These are phyloP conservation scores for Melanaphis sacchari DNA, from an alignment of 1,140 invertebrate genomes.

Conservation along the genomic window DNA sequence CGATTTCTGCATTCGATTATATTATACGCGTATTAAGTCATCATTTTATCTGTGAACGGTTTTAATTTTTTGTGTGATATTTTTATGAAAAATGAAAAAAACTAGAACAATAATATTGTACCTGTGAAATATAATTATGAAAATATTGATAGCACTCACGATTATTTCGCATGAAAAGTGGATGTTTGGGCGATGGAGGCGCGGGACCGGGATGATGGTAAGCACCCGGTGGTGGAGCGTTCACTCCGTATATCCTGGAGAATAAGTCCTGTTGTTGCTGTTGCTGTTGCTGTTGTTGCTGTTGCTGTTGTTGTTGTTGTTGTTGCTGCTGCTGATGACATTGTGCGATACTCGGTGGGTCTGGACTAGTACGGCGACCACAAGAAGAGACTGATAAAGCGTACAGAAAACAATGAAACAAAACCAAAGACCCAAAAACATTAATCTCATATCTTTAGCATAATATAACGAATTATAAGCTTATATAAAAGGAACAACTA, in stretches of 20 bases:
- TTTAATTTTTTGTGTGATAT: background rate
- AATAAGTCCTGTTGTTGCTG: slow-evolving; percentile 47
- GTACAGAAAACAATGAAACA: background rate
- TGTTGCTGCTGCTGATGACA: slow-evolving; percentile 50
- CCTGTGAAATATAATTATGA: background rate
- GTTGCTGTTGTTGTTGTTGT: slow-evolving; percentile 29
- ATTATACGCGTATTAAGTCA: too few species aligned
- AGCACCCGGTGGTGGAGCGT: slow-evolving; percentile 2
- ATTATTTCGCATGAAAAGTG: slow-evolving; percentile 46
- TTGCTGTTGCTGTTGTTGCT: slow-evolving; percentile 28
- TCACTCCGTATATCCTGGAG: slow-evolving; percentile 42
- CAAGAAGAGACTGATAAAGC: slow-evolving; percentile 45
- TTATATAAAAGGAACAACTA: background rate
- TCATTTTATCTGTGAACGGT: background rate
- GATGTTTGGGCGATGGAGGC: slow-evolving; percentile 38
- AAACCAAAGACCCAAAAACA: background rate
- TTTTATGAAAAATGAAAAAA: background rate
- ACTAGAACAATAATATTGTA: too few species aligned
- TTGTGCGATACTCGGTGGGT: slow-evolving; percentile 25
- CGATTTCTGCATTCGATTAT: background rate
- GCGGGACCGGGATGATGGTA: slow-evolving; percentile 36
- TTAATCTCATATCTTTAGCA: background rate
- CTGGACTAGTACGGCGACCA: slow-evolving; percentile 48
- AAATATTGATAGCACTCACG: slow-evolving; percentile 6
- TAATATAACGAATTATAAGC: background rate